Evolutionary conservation across 2,797 vertebrate genomes (phyloP), one percentile per base, ranked within the genome.

Genomic region (Anolis apletophallus): DNA sequence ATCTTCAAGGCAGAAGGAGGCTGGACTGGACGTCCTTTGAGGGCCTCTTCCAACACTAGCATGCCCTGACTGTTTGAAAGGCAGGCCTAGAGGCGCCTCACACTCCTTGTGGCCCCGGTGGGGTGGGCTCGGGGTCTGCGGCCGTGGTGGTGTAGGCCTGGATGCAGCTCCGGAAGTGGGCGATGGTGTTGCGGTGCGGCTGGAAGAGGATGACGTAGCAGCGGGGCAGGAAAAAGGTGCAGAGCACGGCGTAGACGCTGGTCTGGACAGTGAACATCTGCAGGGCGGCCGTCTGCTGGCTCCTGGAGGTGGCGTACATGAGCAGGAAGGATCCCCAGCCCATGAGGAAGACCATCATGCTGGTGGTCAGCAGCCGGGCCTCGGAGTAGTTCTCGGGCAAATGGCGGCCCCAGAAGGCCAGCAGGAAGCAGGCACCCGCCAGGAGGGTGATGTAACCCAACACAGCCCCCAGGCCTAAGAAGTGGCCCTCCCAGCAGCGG

Each of bases 331-430:
- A 75, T 26, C 79, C 80, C 85, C 91, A 86, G 83, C 86, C 46
- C 23, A 88, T 74, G 34, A 85, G 67, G 52, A 86, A 26, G 11
- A 84, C 54, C 64, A 87, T 40, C 13, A 34, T 10, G 36, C 67
- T 59, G n/a, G 87, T 59, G 36, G 81, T 29, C 32, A 91, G 61
- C 12, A 81, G 69, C 54, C 68, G 88, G 46, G 86, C 86, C 88
- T 93, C 90, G 72, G 83, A 93, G 84, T 80, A 91, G 83, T 84
- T 91, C 85, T 91, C 86, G 46, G 88, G 81, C 29, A 88, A 64
- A 23, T 91, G 92, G 61, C 75, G 89, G 72, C 89, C 80, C 71
- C 85, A 57, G 72, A 91, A 91, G 29, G 69, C 83, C 10, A 88
- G 87, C 32, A 36, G 34, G 29, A 93, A 89, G 80, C 80, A 92